Evolutionary conservation across 1,140 invertebrate genomes (phyloP), one percentile per base, ranked within the genome.

Genomic region (Caenorhabditis latens): DNA sequence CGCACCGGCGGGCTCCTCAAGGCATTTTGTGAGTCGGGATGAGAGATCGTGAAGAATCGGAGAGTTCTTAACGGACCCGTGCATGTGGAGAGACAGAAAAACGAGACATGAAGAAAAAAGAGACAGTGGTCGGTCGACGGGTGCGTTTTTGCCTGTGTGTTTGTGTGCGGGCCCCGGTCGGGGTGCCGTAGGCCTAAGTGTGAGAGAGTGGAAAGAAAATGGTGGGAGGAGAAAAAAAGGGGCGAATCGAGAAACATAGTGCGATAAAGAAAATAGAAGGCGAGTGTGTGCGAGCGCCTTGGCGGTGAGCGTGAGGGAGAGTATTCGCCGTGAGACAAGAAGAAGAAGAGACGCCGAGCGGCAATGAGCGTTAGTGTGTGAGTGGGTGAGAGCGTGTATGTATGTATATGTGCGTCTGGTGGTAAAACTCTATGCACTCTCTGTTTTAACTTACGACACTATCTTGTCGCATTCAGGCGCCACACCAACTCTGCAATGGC

Each of bases 331-430:
- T 43, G 79, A 75, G 79, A 86, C 24, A 53, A 53, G 50, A 16
- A 63, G 84, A 71, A 42, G n/a, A 71, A 57, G 48, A 79, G 16
- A 79, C 50, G 67, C 67, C 50, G 55, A 63, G 83, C 83, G 83
- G 83, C 83, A 48, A 79, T 58, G 61, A 86, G 46, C 85, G 85
- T 58, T 55, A 86, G 67, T 58, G 85, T 32, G 84, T 50, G 84
- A 71, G 85, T 79, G 85, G 24, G 67, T 79, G 55, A 53, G 85
- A 57, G 85, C 67, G 85, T 79, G 85, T 86, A 86, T 75, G 67
- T 71, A 79, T 57, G 85, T 79, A 79, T 86, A 57, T 71, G 67
- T 79, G 85, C 67, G 67, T 85, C 61, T 71, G 84, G 84, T 55
- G 67, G 85, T 71, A 86, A 86, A 63, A 79, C 67, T 86, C 53